These are phyloP conservation scores for Tribolium castaneum DNA, from an alignment of 1,140 invertebrate genomes.

Conservation along the genomic window DNA sequence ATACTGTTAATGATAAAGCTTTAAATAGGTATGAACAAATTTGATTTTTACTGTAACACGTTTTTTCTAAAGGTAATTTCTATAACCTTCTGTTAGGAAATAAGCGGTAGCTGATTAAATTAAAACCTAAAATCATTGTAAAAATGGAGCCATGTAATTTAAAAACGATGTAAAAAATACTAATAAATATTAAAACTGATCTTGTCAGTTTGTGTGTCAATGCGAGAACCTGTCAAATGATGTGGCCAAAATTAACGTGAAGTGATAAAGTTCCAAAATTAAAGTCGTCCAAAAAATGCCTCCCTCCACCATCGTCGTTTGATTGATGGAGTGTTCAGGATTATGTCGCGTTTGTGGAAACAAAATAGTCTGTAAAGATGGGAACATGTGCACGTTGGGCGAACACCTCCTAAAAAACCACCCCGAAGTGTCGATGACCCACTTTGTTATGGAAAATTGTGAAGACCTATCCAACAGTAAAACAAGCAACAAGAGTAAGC, in stretches of 20 bases:
- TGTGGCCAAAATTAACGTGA: constrained; percentile 26
- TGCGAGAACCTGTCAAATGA: not conserved
- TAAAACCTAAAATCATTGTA: constrained; percentile 2
- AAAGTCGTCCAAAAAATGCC: constrained; percentile 12
- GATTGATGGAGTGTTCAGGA: constrained; percentile 11
- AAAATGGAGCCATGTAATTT: constrained; percentile 14
- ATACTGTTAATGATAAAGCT: constrained; percentile 36
- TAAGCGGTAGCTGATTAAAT: constrained; percentile 9
- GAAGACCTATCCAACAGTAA: not conserved
- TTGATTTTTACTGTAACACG: not conserved
- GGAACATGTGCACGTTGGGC: constrained; percentile 6
- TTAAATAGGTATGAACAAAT: constrained; percentile 23
- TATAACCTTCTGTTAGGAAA: not conserved
- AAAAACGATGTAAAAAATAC: constrained; percentile 22
- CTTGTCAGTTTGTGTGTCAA: not conserved
- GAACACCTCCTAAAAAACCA: constrained; percentile 16
- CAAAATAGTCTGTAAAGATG: not conserved
- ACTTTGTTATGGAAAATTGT: constrained; percentile 2
- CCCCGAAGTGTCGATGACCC: not conserved
- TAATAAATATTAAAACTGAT: not conserved
- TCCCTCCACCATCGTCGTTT: constrained; percentile 12
- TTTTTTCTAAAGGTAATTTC: constrained; percentile 13
- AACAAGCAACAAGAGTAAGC: not conserved
- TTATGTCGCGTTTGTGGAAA: constrained; percentile 32
- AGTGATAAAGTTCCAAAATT: not conserved